phyloP scores from a whole-genome alignment of 2,797 vertebrate species.

The Ispidina lecontei region DNA sequence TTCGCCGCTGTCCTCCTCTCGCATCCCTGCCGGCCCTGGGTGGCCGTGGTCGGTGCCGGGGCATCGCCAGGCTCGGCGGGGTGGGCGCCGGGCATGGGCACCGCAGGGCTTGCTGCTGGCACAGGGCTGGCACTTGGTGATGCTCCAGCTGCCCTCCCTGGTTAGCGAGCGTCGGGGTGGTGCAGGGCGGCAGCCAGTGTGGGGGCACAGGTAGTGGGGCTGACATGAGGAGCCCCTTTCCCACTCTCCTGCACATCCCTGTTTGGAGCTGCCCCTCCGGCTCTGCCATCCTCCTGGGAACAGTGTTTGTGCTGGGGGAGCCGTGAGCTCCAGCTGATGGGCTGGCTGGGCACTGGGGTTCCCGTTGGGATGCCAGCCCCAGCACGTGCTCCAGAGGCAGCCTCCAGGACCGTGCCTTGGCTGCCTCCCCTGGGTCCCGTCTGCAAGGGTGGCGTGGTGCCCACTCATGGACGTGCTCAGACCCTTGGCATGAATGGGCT shows the following conservation, averaged over 20 bases:
- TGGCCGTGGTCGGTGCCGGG: rapidly evolving
- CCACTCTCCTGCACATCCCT: rapidly evolving
- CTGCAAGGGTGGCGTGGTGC: not conserved
- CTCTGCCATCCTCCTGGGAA: not conserved
- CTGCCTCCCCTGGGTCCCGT: rapidly evolving
- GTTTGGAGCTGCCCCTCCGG: not conserved
- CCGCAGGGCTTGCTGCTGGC: not conserved
- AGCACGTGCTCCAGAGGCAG: not conserved
- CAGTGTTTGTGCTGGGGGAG: not conserved
- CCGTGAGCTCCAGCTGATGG: not conserved
- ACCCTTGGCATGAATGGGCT: not conserved
- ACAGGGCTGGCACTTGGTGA: not conserved
- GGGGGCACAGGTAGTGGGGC: not conserved
- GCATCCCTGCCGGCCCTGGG: not conserved
- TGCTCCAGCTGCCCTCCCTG: rapidly evolving
- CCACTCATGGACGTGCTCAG: rapidly evolving
- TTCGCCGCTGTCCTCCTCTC: not conserved
- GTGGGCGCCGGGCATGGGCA: rapidly evolving
- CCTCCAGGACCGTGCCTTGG: not conserved
- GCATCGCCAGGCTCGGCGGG: rapidly evolving
- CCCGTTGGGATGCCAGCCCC: not conserved
- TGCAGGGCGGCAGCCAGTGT: not conserved
- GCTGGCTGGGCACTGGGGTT: not conserved
- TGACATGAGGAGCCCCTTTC: rapidly evolving
- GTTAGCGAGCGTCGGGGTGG: not conserved